phyloP scores from a whole-genome alignment of 2,113 vertebrate species.

The Phyllostomus hastatus region DNA sequence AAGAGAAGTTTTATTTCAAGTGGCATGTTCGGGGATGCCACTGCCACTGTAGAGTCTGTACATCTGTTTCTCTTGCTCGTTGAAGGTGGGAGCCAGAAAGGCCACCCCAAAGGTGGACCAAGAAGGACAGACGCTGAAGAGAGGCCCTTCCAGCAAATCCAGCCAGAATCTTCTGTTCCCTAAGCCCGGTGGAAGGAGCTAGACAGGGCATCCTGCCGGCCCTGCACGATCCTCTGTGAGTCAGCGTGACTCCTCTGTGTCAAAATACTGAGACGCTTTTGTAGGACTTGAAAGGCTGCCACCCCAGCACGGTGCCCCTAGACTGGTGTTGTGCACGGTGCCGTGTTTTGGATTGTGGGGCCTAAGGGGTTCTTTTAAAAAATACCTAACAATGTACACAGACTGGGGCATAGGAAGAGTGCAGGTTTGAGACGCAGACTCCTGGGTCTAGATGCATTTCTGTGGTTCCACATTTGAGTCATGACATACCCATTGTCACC shows the following conservation, averaged over 20 bases:
- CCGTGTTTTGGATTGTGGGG: not conserved
- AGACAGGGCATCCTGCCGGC: not conserved
- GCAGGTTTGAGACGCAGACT: not conserved
- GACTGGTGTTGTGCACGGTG: not conserved
- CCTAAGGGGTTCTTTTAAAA: not conserved
- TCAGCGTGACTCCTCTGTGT: not conserved
- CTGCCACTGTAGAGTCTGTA: not conserved
- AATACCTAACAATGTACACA: not conserved
- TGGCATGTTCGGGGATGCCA: not conserved
- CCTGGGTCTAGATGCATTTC: not conserved
- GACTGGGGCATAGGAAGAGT: not conserved
- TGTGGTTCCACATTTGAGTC: not conserved
- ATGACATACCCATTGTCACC: not conserved
- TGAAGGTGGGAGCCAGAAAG: constrained; percentile 61
- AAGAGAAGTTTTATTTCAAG: not conserved
- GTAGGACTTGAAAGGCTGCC: not conserved
- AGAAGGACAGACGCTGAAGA: constrained; percentile 20
- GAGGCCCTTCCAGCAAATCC: not conserved
- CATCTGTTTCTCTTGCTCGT: not conserved
- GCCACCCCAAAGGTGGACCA: constrained; percentile 15
- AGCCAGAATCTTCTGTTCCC: not conserved
- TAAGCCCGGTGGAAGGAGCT: constrained; percentile 31
- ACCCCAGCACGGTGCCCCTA: not conserved
- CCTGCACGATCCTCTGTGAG: not conserved
- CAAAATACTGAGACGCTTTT: not conserved